Percentiles rank a stretch among this genome's conserved stretches.
Evolutionary conservation across 2,113 vertebrate species (phyloP).

Genomic region (Hemicordylus capensis): DNA sequence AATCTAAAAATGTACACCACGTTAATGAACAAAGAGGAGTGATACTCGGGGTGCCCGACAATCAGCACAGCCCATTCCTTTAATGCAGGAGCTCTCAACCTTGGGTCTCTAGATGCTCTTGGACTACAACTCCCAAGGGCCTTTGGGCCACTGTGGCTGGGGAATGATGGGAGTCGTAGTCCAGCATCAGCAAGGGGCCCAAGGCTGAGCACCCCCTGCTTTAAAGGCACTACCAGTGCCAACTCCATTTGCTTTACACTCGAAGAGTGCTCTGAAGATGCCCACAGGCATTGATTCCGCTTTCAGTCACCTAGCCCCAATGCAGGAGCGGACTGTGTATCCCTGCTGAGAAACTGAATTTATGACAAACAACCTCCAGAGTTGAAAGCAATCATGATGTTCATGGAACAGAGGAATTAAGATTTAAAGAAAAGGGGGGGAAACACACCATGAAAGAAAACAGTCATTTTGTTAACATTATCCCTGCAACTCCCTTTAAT

Average conservation of each 20-base stretch:
- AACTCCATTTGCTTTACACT: background rate
- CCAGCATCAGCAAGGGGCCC: too few species aligned
- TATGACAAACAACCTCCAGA: constrained; percentile 55
- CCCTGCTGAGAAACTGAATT: constrained; percentile 63
- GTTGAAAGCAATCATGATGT: constrained; percentile 55
- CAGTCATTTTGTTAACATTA: constrained; percentile 60
- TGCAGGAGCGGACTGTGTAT: background rate
- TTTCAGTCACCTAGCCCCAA: background rate
- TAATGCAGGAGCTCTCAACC: too few species aligned
- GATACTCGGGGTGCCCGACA: background rate
- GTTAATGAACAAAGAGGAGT: background rate
- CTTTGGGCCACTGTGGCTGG: too few species aligned
- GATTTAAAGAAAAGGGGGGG: constrained; percentile 22
- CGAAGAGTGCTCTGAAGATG: background rate
- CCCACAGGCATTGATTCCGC: background rate
- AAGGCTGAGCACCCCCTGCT: too few species aligned
- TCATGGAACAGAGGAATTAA: constrained; percentile 35
- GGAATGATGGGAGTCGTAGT: too few species aligned
- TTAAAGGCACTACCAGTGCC: too few species aligned
- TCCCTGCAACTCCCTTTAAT: constrained; percentile 76
- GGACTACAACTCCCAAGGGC: too few species aligned
- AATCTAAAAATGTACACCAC: background rate
- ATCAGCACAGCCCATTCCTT: background rate
- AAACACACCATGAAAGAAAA: constrained; percentile 62
- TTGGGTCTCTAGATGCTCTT: too few species aligned